Evolutionary conservation across 2,113 vertebrate species (phyloP).

Genomic region (Poecilia latipinna): DNA sequence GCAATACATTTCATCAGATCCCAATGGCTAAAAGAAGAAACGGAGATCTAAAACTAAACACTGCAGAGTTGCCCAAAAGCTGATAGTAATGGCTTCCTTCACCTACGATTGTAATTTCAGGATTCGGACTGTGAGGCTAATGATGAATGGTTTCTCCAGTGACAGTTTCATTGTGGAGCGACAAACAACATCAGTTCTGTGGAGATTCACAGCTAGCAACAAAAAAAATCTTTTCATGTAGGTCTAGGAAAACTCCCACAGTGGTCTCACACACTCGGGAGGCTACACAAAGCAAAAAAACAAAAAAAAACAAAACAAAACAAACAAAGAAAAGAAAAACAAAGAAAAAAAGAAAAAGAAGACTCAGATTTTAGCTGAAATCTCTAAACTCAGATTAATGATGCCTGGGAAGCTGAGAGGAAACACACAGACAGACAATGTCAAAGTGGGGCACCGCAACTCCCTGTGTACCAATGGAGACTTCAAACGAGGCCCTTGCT

Average conservation of each 20-base stretch:
- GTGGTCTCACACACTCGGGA: constrained; percentile 20
- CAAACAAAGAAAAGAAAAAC: too few species aligned
- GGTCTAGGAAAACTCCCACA: constrained; percentile 12
- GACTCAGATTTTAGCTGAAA: constrained; percentile 16
- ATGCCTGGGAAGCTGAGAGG: constrained; percentile 49
- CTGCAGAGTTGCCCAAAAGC: neutral
- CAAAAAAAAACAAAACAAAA: too few species aligned
- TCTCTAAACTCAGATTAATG: constrained; percentile 45
- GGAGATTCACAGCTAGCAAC: constrained; percentile 21
- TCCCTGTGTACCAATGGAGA: constrained; percentile 72
- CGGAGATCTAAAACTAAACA: neutral
- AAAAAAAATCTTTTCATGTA: constrained; percentile 5
- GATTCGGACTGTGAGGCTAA: neutral
- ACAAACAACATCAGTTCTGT: constrained; percentile 10
- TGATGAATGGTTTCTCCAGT: neutral
- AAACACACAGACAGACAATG: constrained; percentile 49
- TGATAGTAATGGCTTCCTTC: neutral
- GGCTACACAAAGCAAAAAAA: constrained; percentile 20
- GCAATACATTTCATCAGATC: constrained; percentile 41
- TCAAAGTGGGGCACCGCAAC: constrained; percentile 57
- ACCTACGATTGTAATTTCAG: neutral
- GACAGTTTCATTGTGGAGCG: neutral
- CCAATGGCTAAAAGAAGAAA: neutral
- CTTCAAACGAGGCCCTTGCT: constrained; percentile 72
- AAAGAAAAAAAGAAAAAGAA: neutral